Percentiles rank a stretch among this genome's conserved stretches.
phyloP scores from a whole-genome alignment of 2,113 vertebrate genomes.

The Poeciliopsis turrubarensis region DNA sequence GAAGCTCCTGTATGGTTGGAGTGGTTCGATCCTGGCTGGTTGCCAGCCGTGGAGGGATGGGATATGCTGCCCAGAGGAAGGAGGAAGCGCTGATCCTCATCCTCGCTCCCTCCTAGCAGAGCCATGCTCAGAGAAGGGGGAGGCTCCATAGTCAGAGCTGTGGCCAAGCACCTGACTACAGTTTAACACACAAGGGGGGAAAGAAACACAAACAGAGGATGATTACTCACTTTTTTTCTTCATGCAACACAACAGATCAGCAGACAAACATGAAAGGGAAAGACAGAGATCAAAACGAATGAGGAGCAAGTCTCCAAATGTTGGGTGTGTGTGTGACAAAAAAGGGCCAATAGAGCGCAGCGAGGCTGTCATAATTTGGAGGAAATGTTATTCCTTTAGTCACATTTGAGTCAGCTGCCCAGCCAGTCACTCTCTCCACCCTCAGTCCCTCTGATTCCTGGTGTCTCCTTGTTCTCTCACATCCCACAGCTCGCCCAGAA shows the following conservation, averaged over 20 bases:
- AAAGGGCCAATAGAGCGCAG: conserved; percentile 44
- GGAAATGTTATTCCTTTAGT: conserved; percentile 60
- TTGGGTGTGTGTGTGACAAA: conserved; percentile 33
- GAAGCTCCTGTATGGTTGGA: conserved; percentile 82
- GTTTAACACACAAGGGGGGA: conserved; percentile 14
- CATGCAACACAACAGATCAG: conserved; percentile 5
- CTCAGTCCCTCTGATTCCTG: conserved; percentile 34
- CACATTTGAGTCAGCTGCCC: conserved; percentile 63
- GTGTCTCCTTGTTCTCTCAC: conserved; percentile 52
- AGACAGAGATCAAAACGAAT: neutral
- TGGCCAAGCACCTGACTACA: conserved; percentile 57
- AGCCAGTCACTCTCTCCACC: conserved; percentile 41
- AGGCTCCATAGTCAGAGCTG: conserved; percentile 79
- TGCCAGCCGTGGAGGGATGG: conserved; percentile 71
- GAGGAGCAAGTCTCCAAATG: conserved; percentile 15
- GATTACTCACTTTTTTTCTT: neutral
- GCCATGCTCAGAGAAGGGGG: conserved; percentile 81
- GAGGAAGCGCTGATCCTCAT: conserved; percentile 80
- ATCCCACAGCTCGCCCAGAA: conserved; percentile 58
- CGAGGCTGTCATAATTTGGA: conserved; percentile 46
- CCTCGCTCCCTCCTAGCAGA: conserved; percentile 80
- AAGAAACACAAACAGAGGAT: conserved; percentile 22
- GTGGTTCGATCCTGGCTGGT: conserved; percentile 81
- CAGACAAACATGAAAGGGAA: neutral
- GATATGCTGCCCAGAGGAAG: conserved; percentile 77